Base-by-base conservation (phyloP, 2,888 invertebrate species). In the Salticus scenicus region DNA sequence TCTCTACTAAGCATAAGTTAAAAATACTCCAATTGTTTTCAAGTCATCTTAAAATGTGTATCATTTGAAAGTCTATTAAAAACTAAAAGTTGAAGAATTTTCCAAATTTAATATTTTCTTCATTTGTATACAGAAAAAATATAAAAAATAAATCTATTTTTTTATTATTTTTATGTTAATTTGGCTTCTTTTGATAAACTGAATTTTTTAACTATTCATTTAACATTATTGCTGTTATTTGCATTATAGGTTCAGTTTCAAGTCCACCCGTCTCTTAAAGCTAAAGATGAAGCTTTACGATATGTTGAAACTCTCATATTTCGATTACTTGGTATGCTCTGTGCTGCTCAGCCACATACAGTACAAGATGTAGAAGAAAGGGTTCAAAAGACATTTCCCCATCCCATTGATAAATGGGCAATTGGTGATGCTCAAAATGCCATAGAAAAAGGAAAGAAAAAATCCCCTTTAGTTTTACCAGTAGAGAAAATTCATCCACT, bases 321-420 rank as follows among this genome's bases (percentile, higher is more conserved):
- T 88, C 94, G 96, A 85, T 93, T 98, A 88, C 93, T 98, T 91
- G 95, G 95, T 24, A 96, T 96, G 94, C 93, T 98, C 87, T 97
- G 91, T 89, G 89, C 90, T 17, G 81, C 89, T 88, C 83, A 76
- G 64, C 88, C 89, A 1, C 89, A 89, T 73, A 89, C 87, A 37
- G 94, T 96, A 28, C 92, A 95, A 94, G 98, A 98, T 92, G 96
- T 98, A 89, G 98, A 98, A 91, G 97, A 97, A 90, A 93, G 97
- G 88, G 97, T 98, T 42, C 94, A 95, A 88, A 95, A 95, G 89
- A 96, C 96, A 76, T 98, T 98, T 93, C 98, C 98, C n/a, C 95
- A 95, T 20, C 98, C 98, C 2, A 95, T 98, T 89, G 97, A 98
- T 92, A 94, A 94, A 91, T 98, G 98, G 97, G 97, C 98, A 72